phyloP scores from a whole-genome alignment of 2,797 vertebrate genomes.

The Syngnathus rostellatus region DNA sequence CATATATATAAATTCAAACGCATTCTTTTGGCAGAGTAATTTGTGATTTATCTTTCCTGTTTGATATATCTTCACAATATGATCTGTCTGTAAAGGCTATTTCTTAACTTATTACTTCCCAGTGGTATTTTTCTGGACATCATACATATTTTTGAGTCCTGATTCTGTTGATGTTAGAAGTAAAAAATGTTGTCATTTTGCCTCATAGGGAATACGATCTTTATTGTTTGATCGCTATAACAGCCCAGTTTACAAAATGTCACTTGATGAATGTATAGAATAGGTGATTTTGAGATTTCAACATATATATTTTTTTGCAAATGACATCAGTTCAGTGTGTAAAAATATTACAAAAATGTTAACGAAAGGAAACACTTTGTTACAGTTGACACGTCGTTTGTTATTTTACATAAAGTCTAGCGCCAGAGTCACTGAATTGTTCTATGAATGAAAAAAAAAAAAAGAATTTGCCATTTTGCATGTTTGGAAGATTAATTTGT shows the following conservation, averaged over 20 bases:
- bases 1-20: slow-evolving; percentile 21
- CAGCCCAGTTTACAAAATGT: slow-evolving; percentile 1
- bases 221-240: slow-evolving; percentile 2
- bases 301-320: background rate
- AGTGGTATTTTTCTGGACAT: slow-evolving; percentile 44
- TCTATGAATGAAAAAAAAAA: slow-evolving; percentile 28
- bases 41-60: slow-evolving; percentile 47
- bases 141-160: slow-evolving; percentile 11
- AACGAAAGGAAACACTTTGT: background rate
- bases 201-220: slow-evolving; percentile 8
- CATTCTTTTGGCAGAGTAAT: slow-evolving; percentile 41
- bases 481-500: slow-evolving; percentile 64
- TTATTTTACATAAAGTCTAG: slow-evolving; percentile 35
- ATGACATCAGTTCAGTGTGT: background rate
- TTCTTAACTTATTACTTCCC: slow-evolving; percentile 66
- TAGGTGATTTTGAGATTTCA: background rate
- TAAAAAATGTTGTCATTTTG: slow-evolving; percentile 11
- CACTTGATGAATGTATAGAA: slow-evolving; percentile 2
- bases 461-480: slow-evolving; percentile 59
- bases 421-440: slow-evolving; percentile 24
- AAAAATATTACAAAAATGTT: background rate
- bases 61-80: slow-evolving; percentile 63
- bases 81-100: slow-evolving; percentile 63
- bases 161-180: slow-evolving; percentile 13
- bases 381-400: background rate